Evolutionary conservation across 2,888 invertebrate species (phyloP).

Genomic region (Drosophila koepferae): DNA sequence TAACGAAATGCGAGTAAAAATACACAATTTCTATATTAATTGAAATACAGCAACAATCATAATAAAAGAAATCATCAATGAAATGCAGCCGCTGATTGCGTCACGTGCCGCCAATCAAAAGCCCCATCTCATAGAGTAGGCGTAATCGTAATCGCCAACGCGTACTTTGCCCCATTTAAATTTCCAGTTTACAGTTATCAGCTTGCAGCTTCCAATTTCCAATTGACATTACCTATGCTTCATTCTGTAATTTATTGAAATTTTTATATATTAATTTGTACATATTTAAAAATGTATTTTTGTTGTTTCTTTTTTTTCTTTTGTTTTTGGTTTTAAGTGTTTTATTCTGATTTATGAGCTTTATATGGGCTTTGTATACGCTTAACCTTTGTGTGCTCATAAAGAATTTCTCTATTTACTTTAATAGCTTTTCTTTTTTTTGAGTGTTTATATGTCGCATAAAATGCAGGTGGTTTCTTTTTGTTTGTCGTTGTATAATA

Average conservation of each 20-base stretch:
- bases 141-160: conserved; percentile 36
- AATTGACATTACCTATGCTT: conserved; percentile 36
- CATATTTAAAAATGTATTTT: conserved; percentile 4
- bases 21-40: conserved; percentile 62
- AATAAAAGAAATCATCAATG: conserved; percentile 51
- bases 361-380: conserved; percentile 4
- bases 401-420: conserved; percentile 7
- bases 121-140: conserved; percentile 21
- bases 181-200: not conserved
- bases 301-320: conserved; percentile 5
- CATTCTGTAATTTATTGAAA: conserved; percentile 11
- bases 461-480: conserved; percentile 10
- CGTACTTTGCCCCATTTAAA: conserved; percentile 44
- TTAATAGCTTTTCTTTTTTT: not conserved
- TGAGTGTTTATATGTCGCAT: not conserved
- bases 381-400: conserved; percentile 14
- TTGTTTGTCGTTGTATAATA: not conserved
- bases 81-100: conserved; percentile 57
- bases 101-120: conserved; percentile 53
- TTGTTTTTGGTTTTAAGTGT: conserved; percentile 4
- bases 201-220: not conserved
- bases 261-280: not conserved
- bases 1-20: conserved; percentile 65
- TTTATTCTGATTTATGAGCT: conserved; percentile 25
- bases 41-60: conserved; percentile 46